Evolutionary conservation across 2,113 vertebrate species (phyloP).

Genomic region (Cavia porcellus): DNA sequence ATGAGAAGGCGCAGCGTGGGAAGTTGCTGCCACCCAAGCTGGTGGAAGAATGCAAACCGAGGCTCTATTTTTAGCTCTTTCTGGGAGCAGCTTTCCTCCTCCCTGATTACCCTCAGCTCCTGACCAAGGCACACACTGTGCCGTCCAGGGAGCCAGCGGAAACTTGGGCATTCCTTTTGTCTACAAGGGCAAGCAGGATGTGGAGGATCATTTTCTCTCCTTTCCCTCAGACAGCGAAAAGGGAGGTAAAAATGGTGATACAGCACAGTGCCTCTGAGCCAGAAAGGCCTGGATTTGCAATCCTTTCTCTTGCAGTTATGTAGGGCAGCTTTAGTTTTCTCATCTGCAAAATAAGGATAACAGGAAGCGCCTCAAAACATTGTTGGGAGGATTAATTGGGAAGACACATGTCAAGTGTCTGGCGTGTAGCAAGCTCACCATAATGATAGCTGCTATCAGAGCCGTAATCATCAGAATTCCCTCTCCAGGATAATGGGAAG

Average conservation of each 20-base stretch:
- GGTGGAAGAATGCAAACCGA: conserved; percentile 45
- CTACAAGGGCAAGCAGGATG: background rate
- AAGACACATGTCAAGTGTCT: background rate
- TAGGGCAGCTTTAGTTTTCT: background rate
- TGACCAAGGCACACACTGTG: background rate
- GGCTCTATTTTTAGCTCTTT: background rate
- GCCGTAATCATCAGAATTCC: background rate
- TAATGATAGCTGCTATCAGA: background rate
- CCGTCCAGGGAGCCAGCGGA: background rate
- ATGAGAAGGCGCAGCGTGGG: background rate
- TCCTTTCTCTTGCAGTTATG: background rate
- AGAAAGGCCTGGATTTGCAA: background rate
- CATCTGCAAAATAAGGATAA: background rate
- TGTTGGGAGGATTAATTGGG: background rate
- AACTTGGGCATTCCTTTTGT: background rate
- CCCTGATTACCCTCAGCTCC: background rate
- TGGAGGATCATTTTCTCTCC: too few relatives aligned
- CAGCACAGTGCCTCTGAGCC: background rate
- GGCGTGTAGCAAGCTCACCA: background rate
- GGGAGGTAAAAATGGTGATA: background rate
- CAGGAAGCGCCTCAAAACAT: background rate
- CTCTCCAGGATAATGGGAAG: background rate
- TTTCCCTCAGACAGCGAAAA: background rate
- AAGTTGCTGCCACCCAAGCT: background rate
- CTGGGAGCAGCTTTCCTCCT: background rate